Percentiles rank a stretch among this genome's conserved stretches.
phyloP scores from a whole-genome alignment of 2,113 vertebrate genomes.

The Aleadryas rufinucha region DNA sequence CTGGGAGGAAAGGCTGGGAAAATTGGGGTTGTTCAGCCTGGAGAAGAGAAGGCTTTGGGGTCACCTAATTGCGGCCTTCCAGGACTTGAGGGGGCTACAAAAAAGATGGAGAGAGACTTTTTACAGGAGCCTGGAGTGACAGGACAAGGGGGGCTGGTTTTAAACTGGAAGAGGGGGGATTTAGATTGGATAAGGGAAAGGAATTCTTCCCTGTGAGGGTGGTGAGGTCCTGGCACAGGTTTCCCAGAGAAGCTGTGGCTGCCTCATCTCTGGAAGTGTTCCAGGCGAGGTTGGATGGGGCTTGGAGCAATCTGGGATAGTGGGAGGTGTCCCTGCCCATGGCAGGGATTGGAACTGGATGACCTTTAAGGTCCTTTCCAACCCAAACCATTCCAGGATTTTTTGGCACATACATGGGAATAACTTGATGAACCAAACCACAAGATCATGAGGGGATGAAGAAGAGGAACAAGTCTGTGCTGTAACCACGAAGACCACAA shows the following conservation, averaged over 20 bases:
- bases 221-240: background rate
- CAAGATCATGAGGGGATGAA: background rate
- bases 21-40: background rate
- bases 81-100: background rate
- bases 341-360: background rate
- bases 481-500: no score
- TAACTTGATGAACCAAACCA: background rate
- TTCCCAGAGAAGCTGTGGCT: background rate
- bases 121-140: background rate
- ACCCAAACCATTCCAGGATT: background rate
- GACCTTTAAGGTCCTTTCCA: background rate
- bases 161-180: background rate
- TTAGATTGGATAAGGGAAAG: background rate
- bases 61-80: background rate
- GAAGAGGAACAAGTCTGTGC: background rate
- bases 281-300: fast-evolving
- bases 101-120: background rate
- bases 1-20: background rate
- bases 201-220: background rate
- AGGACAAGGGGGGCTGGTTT: background rate
- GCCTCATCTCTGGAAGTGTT: background rate
- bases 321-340: background rate
- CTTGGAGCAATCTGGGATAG: fast-evolving
- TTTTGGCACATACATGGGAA: background rate
- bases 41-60: background rate